Evolutionary conservation across 2,797 vertebrate genomes (phyloP), one percentile per base, ranked within the genome.

Genomic region (Pseudomugil tenellus): DNA sequence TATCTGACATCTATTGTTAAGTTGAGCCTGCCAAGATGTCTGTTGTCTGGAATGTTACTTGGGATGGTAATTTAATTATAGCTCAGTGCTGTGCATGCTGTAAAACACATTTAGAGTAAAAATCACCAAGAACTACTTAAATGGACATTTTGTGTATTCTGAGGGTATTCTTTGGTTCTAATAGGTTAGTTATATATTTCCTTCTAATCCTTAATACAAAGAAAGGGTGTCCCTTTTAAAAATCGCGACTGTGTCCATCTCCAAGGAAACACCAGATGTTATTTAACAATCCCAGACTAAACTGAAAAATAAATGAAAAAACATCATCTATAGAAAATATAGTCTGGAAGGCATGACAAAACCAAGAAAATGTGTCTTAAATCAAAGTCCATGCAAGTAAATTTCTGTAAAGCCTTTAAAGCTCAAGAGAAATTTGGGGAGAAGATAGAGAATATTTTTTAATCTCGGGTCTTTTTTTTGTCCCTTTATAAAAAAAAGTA

Each of bases 11-110:
- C 43, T 28, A 43, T 53, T 54, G 48, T 61, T 34, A 72, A 19
- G 52, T 59, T 31, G 34, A 56, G 17, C 51, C 59, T 37, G 53
- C 61, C 67, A 57, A 63, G 61, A 49, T 56, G 72, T 37, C 78
- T 72, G 67, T 84, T 75, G 75, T 84, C 65, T 72, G 43, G 63
- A 75, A 79, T 76, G 63, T 72, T 61, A 58, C 59, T 80, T 28
- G 9, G 66, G 66, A 74, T 70, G 53, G 54, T 57, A 66, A 73
- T 75, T 58, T 80, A 77, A 85, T 85, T 80, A 79, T 74, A 82
- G 67, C 72, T 70, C 63, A 57, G 54, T 74, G 70, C 37, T 74
- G 62, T 28, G 35, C 48, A 32, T 58, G 69, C 70, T 46, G 53
- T 79, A 76, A 81, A 83, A 79, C 67, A 74, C 71, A 79, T 69